Conservation (phyloP, 2,113 vertebrate species). For the Chunga burmeisteri region DNA sequence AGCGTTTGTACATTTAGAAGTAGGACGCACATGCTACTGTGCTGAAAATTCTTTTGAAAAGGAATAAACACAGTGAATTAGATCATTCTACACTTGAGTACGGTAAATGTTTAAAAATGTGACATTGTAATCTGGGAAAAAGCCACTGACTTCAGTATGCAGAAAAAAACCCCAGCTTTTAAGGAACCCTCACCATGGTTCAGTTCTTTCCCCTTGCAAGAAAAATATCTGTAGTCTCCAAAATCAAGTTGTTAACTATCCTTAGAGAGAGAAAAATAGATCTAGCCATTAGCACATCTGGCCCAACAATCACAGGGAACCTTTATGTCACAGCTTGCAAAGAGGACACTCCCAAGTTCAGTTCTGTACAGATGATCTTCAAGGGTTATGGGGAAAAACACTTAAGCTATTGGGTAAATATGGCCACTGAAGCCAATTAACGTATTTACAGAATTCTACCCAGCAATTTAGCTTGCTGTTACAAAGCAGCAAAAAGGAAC, state of each 20-base stretch:
- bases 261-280: neutral
- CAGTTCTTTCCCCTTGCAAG: neutral
- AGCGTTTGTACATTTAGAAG: neutral
- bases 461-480: neutral
- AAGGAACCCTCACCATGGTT: neutral
- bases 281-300: neutral
- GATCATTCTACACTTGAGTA: neutral
- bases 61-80: conserved; percentile 3
- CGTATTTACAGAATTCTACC: neutral
- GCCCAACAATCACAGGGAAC: neutral
- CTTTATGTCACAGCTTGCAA: neutral
- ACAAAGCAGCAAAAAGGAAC: neutral
- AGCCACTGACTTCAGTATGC: neutral
- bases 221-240: neutral
- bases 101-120: conserved; percentile 9
- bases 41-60: neutral
- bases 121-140: neutral
- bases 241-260: neutral
- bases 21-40: neutral
- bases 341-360: neutral
- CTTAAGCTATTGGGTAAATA: neutral
- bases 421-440: neutral
- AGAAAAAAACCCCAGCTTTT: neutral
- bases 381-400: neutral
- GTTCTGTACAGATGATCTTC: neutral